Conservation (phyloP, 2,797 vertebrate species). For the Hydrophis major region DNA sequence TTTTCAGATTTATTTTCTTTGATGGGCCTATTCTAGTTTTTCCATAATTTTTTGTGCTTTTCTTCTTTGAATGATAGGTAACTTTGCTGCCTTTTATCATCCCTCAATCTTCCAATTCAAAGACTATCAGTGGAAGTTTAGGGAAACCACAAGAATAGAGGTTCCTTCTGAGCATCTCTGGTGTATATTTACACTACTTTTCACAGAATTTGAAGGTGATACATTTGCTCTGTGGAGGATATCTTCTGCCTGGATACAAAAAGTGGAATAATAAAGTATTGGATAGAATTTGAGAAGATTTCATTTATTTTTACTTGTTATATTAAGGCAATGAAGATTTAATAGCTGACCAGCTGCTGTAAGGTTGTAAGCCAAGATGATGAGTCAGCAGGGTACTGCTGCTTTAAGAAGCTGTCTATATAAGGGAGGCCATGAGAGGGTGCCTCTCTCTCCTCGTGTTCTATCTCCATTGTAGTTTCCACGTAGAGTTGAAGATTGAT, state of each 20-base stretch:
- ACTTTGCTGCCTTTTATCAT: background rate
- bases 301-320: background rate
- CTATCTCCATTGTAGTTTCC: too few relatives aligned
- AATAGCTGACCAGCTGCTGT: too few relatives aligned
- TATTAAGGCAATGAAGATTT: too few relatives aligned
- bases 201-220: background rate
- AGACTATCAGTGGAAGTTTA: background rate
- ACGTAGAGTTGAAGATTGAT: too few relatives aligned
- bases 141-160: background rate
- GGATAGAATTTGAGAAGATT: background rate
- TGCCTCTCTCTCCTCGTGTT: too few relatives aligned
- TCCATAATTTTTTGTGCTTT: background rate
- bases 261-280: background rate
- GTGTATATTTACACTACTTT: background rate
- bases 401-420: too few relatives aligned
- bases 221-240: background rate
- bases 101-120: background rate
- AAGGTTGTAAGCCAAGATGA: too few relatives aligned
- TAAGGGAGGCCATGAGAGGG: too few relatives aligned
- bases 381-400: too few relatives aligned
- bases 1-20: background rate
- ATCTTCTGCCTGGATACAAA: background rate
- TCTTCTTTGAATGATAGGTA: background rate
- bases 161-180: background rate
- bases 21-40: background rate